Conservation (phyloP, 2,888 invertebrate genomes). For the Melanargia galathea region DNA sequence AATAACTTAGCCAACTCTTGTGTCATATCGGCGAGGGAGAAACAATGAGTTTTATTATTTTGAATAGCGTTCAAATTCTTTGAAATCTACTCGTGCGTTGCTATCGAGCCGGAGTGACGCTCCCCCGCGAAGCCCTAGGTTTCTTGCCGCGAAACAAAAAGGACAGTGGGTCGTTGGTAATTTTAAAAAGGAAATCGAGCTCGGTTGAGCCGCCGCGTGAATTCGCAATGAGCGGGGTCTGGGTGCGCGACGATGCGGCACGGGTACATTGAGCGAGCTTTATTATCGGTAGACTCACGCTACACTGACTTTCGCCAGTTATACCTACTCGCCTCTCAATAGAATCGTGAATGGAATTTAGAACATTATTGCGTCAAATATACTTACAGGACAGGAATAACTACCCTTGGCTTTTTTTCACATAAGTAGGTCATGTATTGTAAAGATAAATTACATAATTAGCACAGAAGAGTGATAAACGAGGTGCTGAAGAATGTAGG, state of each 20-base stretch:
- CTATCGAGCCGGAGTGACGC: slow-evolving; percentile 55
- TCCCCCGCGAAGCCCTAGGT: slow-evolving; percentile 56
- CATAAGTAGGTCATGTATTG: neutral
- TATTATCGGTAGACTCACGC: slow-evolving; percentile 56
- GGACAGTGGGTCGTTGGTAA: slow-evolving; percentile 77
- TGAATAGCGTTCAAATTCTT: slow-evolving; percentile 38
- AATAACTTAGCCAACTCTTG: neutral
- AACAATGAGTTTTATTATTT: slow-evolving; percentile 36
- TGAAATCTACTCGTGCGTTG: slow-evolving; percentile 44
- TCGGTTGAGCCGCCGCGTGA: slow-evolving; percentile 61
- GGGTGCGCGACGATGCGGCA: slow-evolving; percentile 77
- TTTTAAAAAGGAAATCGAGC: slow-evolving; percentile 80
- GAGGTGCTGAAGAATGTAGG: no score
- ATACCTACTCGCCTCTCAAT: slow-evolving; percentile 1
- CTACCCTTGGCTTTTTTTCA: neutral
- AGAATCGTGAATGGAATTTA: neutral
- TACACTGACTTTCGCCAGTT: slow-evolving; percentile 23
- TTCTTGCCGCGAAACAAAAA: slow-evolving; percentile 72
- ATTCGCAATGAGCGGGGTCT: slow-evolving; percentile 64
- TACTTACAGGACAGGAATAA: no score
- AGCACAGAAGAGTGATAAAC: no score
- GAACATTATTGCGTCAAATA: neutral
- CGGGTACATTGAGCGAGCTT: slow-evolving; percentile 65
- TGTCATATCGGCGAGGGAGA: slow-evolving; percentile 18
- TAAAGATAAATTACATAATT: no score